Evolutionary conservation across 1,140 invertebrate genomes (phyloP), one percentile per base, ranked within the genome.

Genomic region (Calycopis cecrops): DNA sequence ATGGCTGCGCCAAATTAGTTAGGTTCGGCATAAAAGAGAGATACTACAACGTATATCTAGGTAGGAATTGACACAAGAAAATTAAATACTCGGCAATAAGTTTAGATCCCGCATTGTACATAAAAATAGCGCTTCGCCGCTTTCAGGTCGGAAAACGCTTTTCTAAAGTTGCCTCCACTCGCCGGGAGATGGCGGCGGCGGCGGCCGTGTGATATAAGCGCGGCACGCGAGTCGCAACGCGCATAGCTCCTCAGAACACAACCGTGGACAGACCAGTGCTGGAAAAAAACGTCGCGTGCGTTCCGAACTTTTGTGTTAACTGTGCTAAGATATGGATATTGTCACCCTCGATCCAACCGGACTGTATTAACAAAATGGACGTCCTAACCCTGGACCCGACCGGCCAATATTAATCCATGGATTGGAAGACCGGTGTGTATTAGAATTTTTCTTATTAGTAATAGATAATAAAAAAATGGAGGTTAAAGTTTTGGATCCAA

Each of bases 261-360:
- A 69, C 67, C 74, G 77, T 65, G 75, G 35, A 52, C 71, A 55
- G 62, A 71, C 66, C 54, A 58, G 65, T 71, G 75, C 21, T 71
- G 63, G 59, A 47, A 51, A 58, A n/a, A 52, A 60, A 44, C 48
- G 59, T 63, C 69, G 69, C 72, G 71, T 55, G 69, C 71, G 66
- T 66, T 63, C 77, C 74, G 71, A 77, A 74, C 21, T 28, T 72
- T 75, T 79, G 79, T 79, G 76, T 69, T 78, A 62, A 57, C 65
- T 79, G 80, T 82, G 79, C 65, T 71, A 52, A 49, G 56, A 66
- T 66, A 86, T 86, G 83, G 78, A 86, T 79, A 82, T 86, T 62
- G 65, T 76, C 62, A 79, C 78, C 47, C 57, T 86, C 66, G 83
- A 86, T 64, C 83, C 83, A 4, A 86, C 83, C 63, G 83, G 83